Base-by-base conservation (phyloP, 2,113 vertebrate species). In the Myiozetetes cayanensis region DNA sequence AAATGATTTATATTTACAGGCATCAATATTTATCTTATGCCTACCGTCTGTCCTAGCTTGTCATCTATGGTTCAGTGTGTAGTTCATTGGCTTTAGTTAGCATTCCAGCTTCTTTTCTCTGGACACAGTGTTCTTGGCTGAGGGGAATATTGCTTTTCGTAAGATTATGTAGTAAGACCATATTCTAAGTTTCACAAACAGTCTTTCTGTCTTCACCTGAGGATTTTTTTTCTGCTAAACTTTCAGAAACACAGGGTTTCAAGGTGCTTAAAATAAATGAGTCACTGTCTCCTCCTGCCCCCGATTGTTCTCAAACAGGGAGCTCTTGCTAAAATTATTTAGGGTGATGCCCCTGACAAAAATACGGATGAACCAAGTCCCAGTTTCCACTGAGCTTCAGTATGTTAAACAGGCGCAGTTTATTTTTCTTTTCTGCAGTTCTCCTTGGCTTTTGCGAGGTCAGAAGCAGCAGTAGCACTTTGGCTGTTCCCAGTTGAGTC, bases 251-350 rank as follows among this genome's bases (percentile, higher is more conserved):
- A 39, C 59, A 75, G 55, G 61, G 17, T 78, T 94, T 94, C 73
- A 71, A 63, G 86, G 73, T 84, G 89, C 73, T 94, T 92, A 89
- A 96, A 95, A 92, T 96, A 90, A 94, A 81, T 75, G 86, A 94
- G 76, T 95, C 56, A 10, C 33, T 83, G 49, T 86, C 80, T 96
- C 72, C 43, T 94, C 33, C 92, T 94, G 94, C 76, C 73, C 89
- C 89, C 35, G 77, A 75, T 97, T 94, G 92, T 95, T 90, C 93
- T 95, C 68, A 81, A 67, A 55, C 70, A 95, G 53, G 58, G 53
- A 96, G 81, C 55, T 95, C 85, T 95, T 96, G 82, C 96, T 96
- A 91, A 94, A 96, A 95, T 96, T 97, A 96, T 90, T 96, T 93
- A 84, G 94, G 94, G 94, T 93, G 94, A 95, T 95, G 95, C 80